Evolutionary conservation across 2,888 invertebrate genomes (phyloP).

Genomic region (Agrypnus murinus): DNA sequence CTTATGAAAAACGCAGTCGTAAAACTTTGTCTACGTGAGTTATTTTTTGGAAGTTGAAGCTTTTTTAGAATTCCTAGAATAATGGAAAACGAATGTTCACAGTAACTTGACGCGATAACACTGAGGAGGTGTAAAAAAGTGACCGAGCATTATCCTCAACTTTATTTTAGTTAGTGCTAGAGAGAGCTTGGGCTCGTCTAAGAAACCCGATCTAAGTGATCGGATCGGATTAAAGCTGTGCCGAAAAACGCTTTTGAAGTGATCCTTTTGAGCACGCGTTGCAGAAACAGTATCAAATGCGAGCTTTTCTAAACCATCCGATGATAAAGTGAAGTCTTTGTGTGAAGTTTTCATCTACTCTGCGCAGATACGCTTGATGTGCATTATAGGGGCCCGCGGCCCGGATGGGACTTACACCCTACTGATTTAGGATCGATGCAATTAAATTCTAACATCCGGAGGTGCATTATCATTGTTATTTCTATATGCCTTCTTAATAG

Average conservation of each 20-base stretch:
- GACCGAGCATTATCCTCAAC: conserved; percentile 55
- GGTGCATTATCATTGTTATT: conserved; percentile 5
- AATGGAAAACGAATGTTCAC: conserved; percentile 28
- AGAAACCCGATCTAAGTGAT: conserved; percentile 60
- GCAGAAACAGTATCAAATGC: conserved; percentile 59
- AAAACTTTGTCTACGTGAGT: conserved; percentile 50
- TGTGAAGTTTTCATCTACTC: conserved; percentile 57
- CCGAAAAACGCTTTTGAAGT: conserved; percentile 61
- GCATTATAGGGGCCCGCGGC: conserved; percentile 52
- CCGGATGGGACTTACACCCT: conserved; percentile 55
- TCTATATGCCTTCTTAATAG: background rate
- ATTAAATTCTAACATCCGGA: conserved; percentile 57
- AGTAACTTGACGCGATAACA: conserved; percentile 52
- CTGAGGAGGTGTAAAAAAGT: conserved; percentile 50
- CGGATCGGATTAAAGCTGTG: conserved; percentile 61
- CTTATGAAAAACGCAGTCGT: conserved; percentile 52
- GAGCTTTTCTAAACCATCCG: conserved; percentile 58
- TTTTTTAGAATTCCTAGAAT: conserved; percentile 33
- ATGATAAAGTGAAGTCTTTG: conserved; percentile 59
- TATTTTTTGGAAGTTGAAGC: conserved; percentile 35
- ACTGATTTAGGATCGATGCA: conserved; percentile 59
- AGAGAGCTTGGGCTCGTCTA: conserved; percentile 56
- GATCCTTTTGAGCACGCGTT: conserved; percentile 58
- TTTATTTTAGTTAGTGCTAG: conserved; percentile 53
- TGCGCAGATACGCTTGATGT: conserved; percentile 55